Conservation (phyloP, 1,140 invertebrate genomes). For the Eciton burchellii region DNA sequence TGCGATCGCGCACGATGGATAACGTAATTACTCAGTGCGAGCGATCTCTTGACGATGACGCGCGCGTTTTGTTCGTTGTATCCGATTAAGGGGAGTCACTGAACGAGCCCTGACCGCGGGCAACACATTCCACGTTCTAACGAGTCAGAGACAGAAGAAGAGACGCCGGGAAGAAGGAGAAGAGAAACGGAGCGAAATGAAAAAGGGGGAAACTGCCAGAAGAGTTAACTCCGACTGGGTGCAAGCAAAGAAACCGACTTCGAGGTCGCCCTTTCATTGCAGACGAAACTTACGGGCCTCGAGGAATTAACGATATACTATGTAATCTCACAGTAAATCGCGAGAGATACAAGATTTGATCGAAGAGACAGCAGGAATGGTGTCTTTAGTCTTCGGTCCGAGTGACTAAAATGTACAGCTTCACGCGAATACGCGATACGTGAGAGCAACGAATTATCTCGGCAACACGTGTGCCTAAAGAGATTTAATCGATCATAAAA, state of each 20-base stretch:
- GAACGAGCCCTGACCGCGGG: conserved; percentile 50
- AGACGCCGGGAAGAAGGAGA: background rate
- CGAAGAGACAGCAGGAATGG: background rate
- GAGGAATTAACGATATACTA: conserved; percentile 37
- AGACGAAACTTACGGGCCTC: conserved; percentile 13
- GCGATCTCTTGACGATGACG: conserved; percentile 47
- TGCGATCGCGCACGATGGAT: conserved; percentile 48
- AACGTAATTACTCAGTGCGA: conserved; percentile 49
- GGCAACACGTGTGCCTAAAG: no score
- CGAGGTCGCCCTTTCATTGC: conserved; percentile 38
- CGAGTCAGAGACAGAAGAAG: conserved; percentile 39
- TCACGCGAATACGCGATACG: no score
- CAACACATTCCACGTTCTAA: conserved; percentile 50
- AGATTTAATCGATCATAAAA: no score
- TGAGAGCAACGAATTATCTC: no score
- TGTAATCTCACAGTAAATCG: background rate
- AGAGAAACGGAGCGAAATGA: background rate
- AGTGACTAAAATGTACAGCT: no score
- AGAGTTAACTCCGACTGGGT: background rate
- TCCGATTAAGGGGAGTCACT: conserved; percentile 57
- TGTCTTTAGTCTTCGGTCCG: no score
- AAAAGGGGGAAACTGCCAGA: background rate
- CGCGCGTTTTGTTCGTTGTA: conserved; percentile 44
- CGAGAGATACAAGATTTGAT: background rate
- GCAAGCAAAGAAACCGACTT: background rate